Percentiles rank a stretch among this genome's conserved stretches.
Evolutionary conservation across 1,140 invertebrate species (phyloP).

Genomic region (Atta texana): DNA sequence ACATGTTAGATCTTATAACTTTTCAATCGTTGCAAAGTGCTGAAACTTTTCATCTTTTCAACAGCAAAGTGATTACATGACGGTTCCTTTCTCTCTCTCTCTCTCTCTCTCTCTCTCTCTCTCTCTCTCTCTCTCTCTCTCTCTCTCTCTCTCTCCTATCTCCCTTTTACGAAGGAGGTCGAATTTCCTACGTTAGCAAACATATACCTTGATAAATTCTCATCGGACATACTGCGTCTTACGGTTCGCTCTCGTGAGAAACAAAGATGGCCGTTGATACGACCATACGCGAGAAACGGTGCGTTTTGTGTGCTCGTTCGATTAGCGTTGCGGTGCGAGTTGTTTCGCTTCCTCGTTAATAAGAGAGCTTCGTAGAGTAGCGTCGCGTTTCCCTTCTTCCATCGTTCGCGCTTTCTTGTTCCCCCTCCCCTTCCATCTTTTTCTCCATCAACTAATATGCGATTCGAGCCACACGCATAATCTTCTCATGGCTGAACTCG

Average conservation of each 20-base stretch:
- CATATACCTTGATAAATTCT: conserved; percentile 70
- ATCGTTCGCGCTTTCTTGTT: conserved; percentile 33
- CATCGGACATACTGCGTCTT: conserved; percentile 62
- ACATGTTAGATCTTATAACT: conserved; percentile 12
- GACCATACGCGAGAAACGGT: conserved; percentile 61
- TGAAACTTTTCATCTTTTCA: conserved; percentile 11
- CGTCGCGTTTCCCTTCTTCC: conserved; percentile 48
- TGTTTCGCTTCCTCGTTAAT: conserved; percentile 87
- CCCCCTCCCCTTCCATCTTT: background rate
- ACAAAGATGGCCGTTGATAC: conserved; percentile 81
- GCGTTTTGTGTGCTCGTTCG: conserved; percentile 78
- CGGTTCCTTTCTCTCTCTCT: background rate
- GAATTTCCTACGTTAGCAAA: conserved; percentile 55
- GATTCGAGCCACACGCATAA: conserved; percentile 68
- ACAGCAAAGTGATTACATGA: conserved; percentile 32
- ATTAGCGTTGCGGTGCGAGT: conserved; percentile 85
- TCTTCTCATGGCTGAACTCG: conserved; percentile 68
- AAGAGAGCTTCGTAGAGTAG: conserved; percentile 76
- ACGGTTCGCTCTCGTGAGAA: conserved; percentile 58
- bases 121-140: background rate
- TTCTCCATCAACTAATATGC: conserved; percentile 40
- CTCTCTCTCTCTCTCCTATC: conserved; percentile 21
- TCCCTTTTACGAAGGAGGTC: conserved; percentile 42
- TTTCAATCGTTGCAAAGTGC: conserved; percentile 1
- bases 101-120: no score